Conservation (phyloP, 2,888 invertebrate genomes). For the Folsomia candida region DNA sequence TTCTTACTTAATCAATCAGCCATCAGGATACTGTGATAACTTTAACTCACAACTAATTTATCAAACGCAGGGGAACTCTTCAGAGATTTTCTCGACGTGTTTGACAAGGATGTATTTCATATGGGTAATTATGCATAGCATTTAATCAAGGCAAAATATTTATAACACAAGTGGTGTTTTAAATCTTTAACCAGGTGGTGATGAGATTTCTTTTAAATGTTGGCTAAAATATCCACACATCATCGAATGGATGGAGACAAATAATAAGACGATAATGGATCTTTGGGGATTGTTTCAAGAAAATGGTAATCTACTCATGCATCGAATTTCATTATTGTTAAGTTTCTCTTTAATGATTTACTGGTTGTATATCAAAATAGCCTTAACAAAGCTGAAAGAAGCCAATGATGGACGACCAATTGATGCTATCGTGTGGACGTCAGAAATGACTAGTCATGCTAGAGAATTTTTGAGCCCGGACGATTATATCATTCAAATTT, state of each 20-base stretch:
- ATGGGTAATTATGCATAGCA: no score
- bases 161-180: no score
- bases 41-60: no score
- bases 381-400: slow-evolving; percentile 2
- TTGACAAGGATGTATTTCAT: slow-evolving; percentile 74
- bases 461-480: slow-evolving; percentile 64
- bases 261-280: slow-evolving; percentile 51
- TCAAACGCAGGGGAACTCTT: slow-evolving; percentile 67
- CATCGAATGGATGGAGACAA: slow-evolving; percentile 55
- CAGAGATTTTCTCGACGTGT: slow-evolving; percentile 69
- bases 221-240: slow-evolving; percentile 72
- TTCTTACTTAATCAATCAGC: no score
- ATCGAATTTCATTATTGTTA: neutral
- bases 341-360: no score
- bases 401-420: slow-evolving; percentile 57
- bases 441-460: slow-evolving; percentile 66
- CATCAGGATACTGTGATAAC: no score
- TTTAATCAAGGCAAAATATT: no score
- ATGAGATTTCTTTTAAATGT: slow-evolving; percentile 74
- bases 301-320: slow-evolving; percentile 15
- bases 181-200: no score
- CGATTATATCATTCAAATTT: slow-evolving; percentile 39
- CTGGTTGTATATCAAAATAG: neutral
- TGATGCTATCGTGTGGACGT: slow-evolving; percentile 76
- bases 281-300: slow-evolving; percentile 51